Base-by-base conservation (phyloP, 2,888 invertebrate species). In the Eupithecia inturbata region DNA sequence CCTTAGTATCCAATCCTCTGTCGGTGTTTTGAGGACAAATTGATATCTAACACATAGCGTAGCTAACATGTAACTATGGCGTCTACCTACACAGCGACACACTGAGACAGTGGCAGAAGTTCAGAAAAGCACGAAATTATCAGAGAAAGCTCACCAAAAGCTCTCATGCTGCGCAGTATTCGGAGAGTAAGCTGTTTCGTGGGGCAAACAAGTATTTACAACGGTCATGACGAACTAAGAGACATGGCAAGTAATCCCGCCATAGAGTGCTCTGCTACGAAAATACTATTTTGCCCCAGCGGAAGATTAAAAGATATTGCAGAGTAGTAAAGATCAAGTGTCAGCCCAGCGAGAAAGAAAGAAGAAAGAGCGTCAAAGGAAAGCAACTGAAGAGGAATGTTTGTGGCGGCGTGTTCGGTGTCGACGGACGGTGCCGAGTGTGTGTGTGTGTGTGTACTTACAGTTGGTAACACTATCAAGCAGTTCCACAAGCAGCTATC, bases 21-120 rank as follows among this genome's bases (percentile, higher is more conserved):
- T 77, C 81, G 87, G 80, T 82, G 82, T 85, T 88, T 89, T 89
- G 82, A 87, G 87, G 85, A 87, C 82, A 88, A 88, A 89, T 83
- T 83, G 83, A 84, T 83, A 80, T 84, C 89, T 87, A 91, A 88
- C 84, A 86, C 83, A 80, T 85, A 87, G 87, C 85, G 79, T 78
- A 80, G 77, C 84, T 84, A 83, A 83, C 84, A 81, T 81, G 70
- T 81, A 81, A 73, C 73, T 77, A 70, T 73, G 78, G 83, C 82
- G 76, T 72, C 80, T 86, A 78, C 78, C 72, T 73, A 82, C 76
- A 79, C 71, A 75, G 33, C 75, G 64, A 9, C 45, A 72, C 70
- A 75, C 72, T 70, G 72, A 72, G 49, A 71, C 28, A 70, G 67
- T 68, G 62, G 64, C 72, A 78, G 73, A 79, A 76, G 72, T 83